Evolutionary conservation across 2,113 vertebrate genomes (phyloP), one percentile per base, ranked within the genome.

Genomic region (Pterophyllum scalare): DNA sequence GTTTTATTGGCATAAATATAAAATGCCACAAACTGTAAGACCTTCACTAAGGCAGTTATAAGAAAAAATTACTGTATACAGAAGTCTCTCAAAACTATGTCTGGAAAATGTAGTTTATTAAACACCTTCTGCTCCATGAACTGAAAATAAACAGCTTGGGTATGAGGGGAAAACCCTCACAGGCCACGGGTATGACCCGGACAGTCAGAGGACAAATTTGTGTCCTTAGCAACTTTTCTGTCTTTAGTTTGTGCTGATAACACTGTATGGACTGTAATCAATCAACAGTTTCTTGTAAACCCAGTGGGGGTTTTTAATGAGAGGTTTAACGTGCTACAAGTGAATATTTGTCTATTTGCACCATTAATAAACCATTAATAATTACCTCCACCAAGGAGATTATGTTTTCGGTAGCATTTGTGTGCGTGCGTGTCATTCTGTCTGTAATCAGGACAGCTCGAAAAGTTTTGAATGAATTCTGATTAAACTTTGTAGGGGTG

Each of bases 161-260:
- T 46, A 46, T 26, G 13, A 28, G 64, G 17, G 9, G 0, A 46
- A 12, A 49, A 19, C 46, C 0, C 3, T 28, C 26, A 67, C 64
- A 43, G 62, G 62, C 8, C 0, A 8, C 11, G 1, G 38, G 2
- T 0, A 8, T 5, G 11, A 43, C 40, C 40, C 13, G 40, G 12
- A 12, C 40, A 40, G 0, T 65, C 43, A 67, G 64, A 43, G 26
- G 64, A 12, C 40, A 40, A 40, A 40, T 40, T 38, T 38, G 12
- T 46, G 1, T 43, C 43, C 22, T 26, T 26, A 67, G 62, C 17
- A 2, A 19, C 17, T 11, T 67, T 67, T 46, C 22, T 22, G 17
- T 46, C 43, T 67, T 67, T 67, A 43, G 38, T 38, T 8, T 11
- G 64, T 46, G 38, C 22, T 43, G 64, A 67, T 67, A 46, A 19